phyloP scores from a whole-genome alignment of 2,113 vertebrate species.

The Ageneiosus marmoratus region DNA sequence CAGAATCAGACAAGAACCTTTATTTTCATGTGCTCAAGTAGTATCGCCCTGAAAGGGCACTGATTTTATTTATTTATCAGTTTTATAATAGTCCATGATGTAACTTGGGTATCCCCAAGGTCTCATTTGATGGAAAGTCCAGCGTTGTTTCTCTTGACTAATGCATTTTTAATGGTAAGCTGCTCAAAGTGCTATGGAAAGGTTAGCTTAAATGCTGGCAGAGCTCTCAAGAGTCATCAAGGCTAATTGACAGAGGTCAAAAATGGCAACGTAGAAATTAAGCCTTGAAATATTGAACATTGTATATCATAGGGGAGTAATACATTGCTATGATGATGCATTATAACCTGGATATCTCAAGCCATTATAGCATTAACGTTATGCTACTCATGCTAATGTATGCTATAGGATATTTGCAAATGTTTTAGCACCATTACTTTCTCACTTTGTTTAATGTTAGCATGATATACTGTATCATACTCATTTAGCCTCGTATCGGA shows the following conservation, averaged over 20 bases:
- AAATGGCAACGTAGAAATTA: slow-evolving; percentile 10
- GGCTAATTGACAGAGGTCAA: slow-evolving; percentile 18
- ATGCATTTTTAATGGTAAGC: slow-evolving; percentile 50
- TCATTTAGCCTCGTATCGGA: too few species aligned
- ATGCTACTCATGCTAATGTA: not conserved
- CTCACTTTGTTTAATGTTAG: too few species aligned
- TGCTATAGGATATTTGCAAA: not conserved
- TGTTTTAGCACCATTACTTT: not conserved
- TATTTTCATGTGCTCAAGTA: not conserved
- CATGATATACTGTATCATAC: too few species aligned
- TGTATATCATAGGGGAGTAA: not conserved
- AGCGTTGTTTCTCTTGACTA: slow-evolving; percentile 38
- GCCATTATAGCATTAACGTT: not conserved
- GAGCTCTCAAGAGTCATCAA: not conserved
- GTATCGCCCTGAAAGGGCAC: not conserved
- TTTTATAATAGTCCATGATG: slow-evolving; percentile 13
- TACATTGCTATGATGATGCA: not conserved
- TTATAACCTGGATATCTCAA: not conserved
- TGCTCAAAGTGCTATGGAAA: slow-evolving; percentile 28
- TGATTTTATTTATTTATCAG: slow-evolving; percentile 21
- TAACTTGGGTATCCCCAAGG: slow-evolving; percentile 25
- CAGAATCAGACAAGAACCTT: not conserved
- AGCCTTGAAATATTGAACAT: slow-evolving; percentile 21
- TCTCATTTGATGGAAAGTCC: slow-evolving; percentile 39
- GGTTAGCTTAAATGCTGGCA: slow-evolving; percentile 17